Conservation (phyloP, 2,113 vertebrate species). For the Micronycteris hirsuta region DNA sequence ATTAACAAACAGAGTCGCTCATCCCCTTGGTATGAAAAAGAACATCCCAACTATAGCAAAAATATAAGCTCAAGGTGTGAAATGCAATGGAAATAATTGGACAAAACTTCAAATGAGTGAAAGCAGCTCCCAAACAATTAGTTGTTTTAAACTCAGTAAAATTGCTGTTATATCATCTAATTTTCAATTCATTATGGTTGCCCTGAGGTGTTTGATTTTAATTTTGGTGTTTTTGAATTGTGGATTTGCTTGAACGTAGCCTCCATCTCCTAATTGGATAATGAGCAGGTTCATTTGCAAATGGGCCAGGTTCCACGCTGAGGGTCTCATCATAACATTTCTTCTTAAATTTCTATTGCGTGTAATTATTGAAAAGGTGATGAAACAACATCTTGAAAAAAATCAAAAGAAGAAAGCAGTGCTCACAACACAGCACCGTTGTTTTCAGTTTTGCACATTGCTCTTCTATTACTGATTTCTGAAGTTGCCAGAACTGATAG, state of each 20-base stretch:
- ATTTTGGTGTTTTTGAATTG: conserved; percentile 7
- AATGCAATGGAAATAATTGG: background rate
- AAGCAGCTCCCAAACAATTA: background rate
- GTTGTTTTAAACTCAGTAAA: conserved; percentile 45
- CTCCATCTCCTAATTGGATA: background rate
- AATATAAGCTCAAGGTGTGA: background rate
- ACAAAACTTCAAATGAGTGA: background rate
- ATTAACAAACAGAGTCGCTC: background rate
- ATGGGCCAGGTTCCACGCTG: background rate
- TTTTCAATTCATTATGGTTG: conserved; percentile 23
- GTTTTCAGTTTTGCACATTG: conserved; percentile 43
- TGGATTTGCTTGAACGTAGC: conserved; percentile 18
- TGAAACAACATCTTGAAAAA: conserved; percentile 29
- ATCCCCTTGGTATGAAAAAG: background rate
- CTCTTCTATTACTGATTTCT: conserved; percentile 69
- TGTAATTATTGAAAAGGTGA: conserved; percentile 48
- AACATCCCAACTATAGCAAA: background rate
- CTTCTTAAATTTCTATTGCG: background rate
- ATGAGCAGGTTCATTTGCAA: background rate
- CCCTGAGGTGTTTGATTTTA: conserved; percentile 3
- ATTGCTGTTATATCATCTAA: conserved; percentile 11
- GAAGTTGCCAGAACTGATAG: conserved; percentile 50
- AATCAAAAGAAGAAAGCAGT: conserved; percentile 25
- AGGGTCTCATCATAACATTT: background rate
- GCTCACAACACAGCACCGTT: background rate